phyloP scores from a whole-genome alignment of 2,888 invertebrate genomes.

The Drepana falcataria region DNA sequence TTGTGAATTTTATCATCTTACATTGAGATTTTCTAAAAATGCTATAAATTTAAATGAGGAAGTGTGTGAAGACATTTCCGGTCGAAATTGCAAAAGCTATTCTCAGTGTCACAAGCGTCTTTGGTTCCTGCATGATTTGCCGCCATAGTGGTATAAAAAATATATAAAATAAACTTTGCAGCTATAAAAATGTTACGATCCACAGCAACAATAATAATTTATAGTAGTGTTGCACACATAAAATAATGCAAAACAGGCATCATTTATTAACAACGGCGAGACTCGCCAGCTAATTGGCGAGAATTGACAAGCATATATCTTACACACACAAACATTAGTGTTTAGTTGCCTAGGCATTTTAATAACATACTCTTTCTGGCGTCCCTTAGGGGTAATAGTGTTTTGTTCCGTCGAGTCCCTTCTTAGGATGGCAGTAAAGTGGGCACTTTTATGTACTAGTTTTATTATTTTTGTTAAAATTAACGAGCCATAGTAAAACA shows the following conservation, averaged over 20 bases:
- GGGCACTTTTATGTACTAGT: slow-evolving; percentile 34
- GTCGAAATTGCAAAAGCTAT: too few species aligned
- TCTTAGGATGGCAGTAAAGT: slow-evolving; percentile 40
- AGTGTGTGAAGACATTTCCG: too few species aligned
- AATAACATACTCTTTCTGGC: slow-evolving; percentile 23
- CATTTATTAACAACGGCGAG: slow-evolving; percentile 27
- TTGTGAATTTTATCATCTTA: too few species aligned
- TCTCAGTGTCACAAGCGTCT: too few species aligned
- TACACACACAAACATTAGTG: not conserved
- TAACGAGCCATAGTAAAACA: slow-evolving; percentile 30
- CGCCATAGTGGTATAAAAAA: too few species aligned
- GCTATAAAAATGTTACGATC: too few species aligned
- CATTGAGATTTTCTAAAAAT: too few species aligned
- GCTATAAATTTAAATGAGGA: too few species aligned
- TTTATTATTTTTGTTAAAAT: slow-evolving; percentile 32
- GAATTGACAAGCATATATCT: slow-evolving; percentile 15
- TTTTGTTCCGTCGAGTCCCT: slow-evolving; percentile 32
- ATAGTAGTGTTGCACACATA: slow-evolving; percentile 25
- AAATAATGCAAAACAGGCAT: slow-evolving; percentile 35
- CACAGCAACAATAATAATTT: slow-evolving; percentile 27
- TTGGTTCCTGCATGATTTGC: too few species aligned
- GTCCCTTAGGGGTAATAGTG: slow-evolving; percentile 41
- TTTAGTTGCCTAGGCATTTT: not conserved
- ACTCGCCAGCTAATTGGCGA: slow-evolving; percentile 41
- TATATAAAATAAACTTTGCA: too few species aligned